Evolutionary conservation across 2,888 invertebrate genomes (phyloP).

Genomic region (Pristionchus arcanus): DNA sequence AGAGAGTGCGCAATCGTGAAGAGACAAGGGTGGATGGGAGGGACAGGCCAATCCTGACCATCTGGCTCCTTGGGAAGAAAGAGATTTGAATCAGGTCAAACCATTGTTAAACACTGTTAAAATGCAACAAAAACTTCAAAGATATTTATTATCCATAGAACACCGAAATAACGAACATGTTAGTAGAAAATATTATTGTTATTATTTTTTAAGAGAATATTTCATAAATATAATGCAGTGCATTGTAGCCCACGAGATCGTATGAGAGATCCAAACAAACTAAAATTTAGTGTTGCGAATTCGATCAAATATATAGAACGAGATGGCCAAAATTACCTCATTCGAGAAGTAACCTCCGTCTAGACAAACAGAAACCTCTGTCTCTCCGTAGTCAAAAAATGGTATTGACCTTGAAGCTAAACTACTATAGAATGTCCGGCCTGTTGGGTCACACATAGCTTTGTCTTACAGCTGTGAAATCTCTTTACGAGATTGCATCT

Average conservation of each 20-base stretch:
- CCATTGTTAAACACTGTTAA: not conserved
- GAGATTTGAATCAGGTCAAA: not conserved
- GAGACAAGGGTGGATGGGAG: constrained; percentile 1
- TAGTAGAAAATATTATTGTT: not conserved
- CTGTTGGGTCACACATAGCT: no score
- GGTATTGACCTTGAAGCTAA: no score
- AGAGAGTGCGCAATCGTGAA: constrained; percentile 9
- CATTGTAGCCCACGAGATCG: not conserved
- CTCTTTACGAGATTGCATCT: no score
- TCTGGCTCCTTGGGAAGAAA: not conserved
- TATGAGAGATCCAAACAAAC: not conserved
- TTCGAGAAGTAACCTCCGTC: no score
- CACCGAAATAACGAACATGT: not conserved
- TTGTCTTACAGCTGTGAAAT: no score
- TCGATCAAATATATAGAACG: no score
- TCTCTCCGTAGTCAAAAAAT: no score
- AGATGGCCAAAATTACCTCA: no score
- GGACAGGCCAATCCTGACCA: not conserved
- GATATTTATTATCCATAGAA: constrained; percentile 5
- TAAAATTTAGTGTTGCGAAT: no score
- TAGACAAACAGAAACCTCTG: no score
- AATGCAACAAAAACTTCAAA: not conserved
- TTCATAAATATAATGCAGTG: not conserved
- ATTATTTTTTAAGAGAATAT: not conserved
- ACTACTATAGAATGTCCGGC: no score